Base-by-base conservation (phyloP, 2,113 vertebrate genomes). In the Pterocles orientalis region DNA sequence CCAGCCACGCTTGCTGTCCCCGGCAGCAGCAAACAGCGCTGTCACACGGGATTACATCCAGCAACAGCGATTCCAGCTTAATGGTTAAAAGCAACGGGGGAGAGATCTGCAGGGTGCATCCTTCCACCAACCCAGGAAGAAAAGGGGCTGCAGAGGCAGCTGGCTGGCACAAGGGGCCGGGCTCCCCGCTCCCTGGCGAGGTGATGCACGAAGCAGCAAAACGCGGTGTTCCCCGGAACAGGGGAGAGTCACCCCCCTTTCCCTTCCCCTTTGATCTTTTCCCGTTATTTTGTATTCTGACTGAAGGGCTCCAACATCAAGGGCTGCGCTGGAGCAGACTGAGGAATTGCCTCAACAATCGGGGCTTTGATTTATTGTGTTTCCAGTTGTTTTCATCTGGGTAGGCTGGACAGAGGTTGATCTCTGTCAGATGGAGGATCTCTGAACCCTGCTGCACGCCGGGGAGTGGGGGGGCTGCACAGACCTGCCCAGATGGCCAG, bases 71-170 rank as follows among this genome's bases (percentile, higher is more conserved):
- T 65, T 60, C 71, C 73, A 31, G 72, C 60, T 92, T 86, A 64
- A 83, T 36, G 85, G 94, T 96, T 83, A 71, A 93, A 95, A 95
- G 90, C 94, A 80, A 88, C 31, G 88, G 77, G 81, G 90, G 62
- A 66, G 41, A n/a, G 47, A 96, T 58, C 87, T 3, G 31, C 86
- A 65, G 93, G 82, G 72, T 43, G 82, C 93, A 95, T 79, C 96
- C 86, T 81, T 19, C 48, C 4, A 61, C 58, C 78, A 33, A 89
- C 17, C 65, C 60, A 12, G 84, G 31, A 65, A 77, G 60, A 36
- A 79, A 57, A 87, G 92, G 34, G 28, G 69, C 3, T 2, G 39
- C 3, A 12, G 43, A 25, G 64, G 36, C 79, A 92, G 82, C 54
- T 4, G 6, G 25, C 5, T 1, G 39, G 92, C 39, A 39, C 39